Percentiles rank a stretch among this genome's conserved stretches.
Evolutionary conservation across 2,888 invertebrate genomes (phyloP).

Genomic region (Agonum fuliginosum): DNA sequence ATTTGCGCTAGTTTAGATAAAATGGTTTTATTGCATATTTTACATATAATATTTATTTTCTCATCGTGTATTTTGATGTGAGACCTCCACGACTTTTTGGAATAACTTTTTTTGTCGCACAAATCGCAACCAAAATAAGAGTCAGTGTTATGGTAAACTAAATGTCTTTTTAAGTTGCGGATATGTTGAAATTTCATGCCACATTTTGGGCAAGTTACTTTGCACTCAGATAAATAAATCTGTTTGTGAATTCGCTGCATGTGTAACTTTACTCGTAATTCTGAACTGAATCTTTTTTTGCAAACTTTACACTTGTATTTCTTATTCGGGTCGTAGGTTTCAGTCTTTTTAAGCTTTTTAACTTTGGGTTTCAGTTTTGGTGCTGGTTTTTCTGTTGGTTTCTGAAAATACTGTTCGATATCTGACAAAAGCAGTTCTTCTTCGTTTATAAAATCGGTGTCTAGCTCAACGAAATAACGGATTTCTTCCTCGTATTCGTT

Average conservation of each 20-base stretch:
- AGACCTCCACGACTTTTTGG: conserved; percentile 50
- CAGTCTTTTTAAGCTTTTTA: background rate
- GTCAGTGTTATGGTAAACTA: conserved; percentile 48
- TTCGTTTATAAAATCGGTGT: background rate
- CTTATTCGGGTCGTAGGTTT: conserved; percentile 9
- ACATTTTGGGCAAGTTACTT: conserved; percentile 49
- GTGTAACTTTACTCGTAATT: conserved; percentile 45
- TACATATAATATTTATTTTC: conserved; percentile 46
- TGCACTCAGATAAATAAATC: conserved; percentile 44
- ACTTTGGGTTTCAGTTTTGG: background rate
- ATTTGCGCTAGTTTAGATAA: conserved; percentile 16
- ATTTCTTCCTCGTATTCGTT: conserved; percentile 16
- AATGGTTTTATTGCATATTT: conserved; percentile 50
- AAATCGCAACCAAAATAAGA: conserved; percentile 46
- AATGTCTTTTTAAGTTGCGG: conserved; percentile 40
- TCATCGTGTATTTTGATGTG: conserved; percentile 44
- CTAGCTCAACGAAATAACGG: conserved; percentile 40
- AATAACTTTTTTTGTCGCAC: conserved; percentile 37
- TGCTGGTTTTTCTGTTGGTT: background rate
- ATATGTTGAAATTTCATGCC: conserved; percentile 52
- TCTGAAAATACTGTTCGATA: conserved; percentile 23
- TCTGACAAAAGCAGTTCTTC: background rate
- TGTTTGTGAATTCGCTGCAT: conserved; percentile 55
- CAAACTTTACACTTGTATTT: conserved; percentile 46
- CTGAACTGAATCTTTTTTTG: conserved; percentile 35